These are phyloP conservation scores for Holacanthella duospinosa DNA, from an alignment of 2,888 invertebrate species.

Conservation along the genomic window DNA sequence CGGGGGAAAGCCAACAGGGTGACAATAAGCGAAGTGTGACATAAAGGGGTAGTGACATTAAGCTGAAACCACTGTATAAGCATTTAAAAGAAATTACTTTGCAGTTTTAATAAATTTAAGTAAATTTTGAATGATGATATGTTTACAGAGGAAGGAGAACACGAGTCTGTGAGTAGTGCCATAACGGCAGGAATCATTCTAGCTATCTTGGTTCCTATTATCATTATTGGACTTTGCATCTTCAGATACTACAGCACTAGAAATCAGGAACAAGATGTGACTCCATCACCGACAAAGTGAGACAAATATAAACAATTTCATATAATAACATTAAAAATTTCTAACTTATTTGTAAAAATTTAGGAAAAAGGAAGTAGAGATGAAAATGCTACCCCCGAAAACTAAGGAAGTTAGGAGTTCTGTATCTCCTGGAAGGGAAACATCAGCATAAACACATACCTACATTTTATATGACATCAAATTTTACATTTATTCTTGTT, in stretches of 20 bases:
- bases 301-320: background rate
- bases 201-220: slow-evolving; percentile 58
- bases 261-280: slow-evolving; percentile 8
- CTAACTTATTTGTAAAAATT: background rate
- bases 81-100: too few relatives aligned
- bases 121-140: too few relatives aligned
- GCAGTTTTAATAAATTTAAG: too few relatives aligned
- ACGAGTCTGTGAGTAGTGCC: slow-evolving; percentile 32
- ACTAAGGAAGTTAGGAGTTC: background rate
- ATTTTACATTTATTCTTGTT: too few relatives aligned
- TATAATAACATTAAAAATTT: background rate
- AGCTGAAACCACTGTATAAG: too few relatives aligned
- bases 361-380: background rate
- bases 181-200: slow-evolving; percentile 62
- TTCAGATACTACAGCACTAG: slow-evolving; percentile 19
- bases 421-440: background rate
- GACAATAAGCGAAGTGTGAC: too few relatives aligned
- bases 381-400: background rate
- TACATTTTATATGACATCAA: too few relatives aligned
- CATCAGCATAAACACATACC: background rate
- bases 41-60: too few relatives aligned
- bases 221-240: slow-evolving; percentile 40
- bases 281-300: background rate
- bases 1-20: too few relatives aligned
- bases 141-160: slow-evolving; percentile 35